phyloP scores from a whole-genome alignment of 1,140 invertebrate genomes.

The Drosophila orosa region DNA sequence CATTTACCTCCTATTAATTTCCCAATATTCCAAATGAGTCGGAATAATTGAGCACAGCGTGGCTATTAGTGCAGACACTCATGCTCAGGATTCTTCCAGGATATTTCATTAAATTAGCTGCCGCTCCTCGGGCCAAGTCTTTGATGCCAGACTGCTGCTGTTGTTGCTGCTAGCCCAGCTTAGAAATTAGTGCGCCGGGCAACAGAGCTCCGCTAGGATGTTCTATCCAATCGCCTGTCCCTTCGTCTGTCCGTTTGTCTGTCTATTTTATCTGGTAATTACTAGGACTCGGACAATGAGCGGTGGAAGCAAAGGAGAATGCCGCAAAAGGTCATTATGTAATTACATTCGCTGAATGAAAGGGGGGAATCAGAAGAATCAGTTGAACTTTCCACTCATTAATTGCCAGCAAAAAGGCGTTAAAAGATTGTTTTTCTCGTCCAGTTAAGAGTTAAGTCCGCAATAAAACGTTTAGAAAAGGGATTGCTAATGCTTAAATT shows the following conservation, averaged over 20 bases:
- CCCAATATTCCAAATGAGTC: conserved; percentile 38
- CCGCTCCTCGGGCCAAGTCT: conserved; percentile 4
- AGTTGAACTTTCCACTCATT: conserved; percentile 49
- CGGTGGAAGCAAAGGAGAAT: neutral
- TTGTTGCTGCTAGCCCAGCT: conserved; percentile 16
- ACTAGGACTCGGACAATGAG: conserved; percentile 59
- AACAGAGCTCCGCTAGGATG: conserved; percentile 25
- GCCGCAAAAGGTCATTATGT: conserved; percentile 58
- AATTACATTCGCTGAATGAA: conserved; percentile 47
- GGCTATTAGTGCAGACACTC: conserved; percentile 9
- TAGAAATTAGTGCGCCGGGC: conserved; percentile 55
- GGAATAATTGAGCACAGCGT: conserved; percentile 39
- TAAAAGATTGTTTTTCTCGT: conserved; percentile 24
- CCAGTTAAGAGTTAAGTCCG: neutral
- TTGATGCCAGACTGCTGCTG: conserved; percentile 20
- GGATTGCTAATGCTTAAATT: neutral
- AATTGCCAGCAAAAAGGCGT: conserved; percentile 29
- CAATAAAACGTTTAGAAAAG: conserved; percentile 19
- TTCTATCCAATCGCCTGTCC: conserved; percentile 5
- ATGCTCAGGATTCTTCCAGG: conserved; percentile 7
- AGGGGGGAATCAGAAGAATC: conserved; percentile 25
- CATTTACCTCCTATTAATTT: conserved; percentile 36
- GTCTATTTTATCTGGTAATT: conserved; percentile 55
- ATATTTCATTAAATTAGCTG: conserved; percentile 50
- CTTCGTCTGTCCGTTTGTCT: neutral